Evolutionary conservation across 1,140 invertebrate species (phyloP).

Genomic region (Polypedilum vanderplanki): DNA sequence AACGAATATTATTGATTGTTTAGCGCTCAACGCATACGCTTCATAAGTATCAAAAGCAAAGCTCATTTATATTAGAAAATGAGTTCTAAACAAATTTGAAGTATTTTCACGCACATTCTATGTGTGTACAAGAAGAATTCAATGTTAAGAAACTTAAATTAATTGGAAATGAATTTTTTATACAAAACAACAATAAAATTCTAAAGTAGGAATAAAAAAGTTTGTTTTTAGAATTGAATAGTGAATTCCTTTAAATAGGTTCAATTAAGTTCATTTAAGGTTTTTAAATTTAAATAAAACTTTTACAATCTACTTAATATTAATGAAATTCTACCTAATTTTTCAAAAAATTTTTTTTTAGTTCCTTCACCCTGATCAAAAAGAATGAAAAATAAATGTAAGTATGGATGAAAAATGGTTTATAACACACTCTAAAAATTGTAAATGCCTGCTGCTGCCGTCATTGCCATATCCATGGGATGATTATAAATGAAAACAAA

Average conservation of each 20-base stretch:
- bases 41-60: background rate
- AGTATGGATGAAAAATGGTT: slow-evolving; percentile 7
- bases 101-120: background rate
- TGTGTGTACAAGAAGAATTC: background rate
- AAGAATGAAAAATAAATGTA: background rate
- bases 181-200: too few species aligned
- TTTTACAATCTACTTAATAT: too few species aligned
- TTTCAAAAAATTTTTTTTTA: too few species aligned
- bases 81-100: background rate
- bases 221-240: too few species aligned
- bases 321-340: too few species aligned
- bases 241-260: too few species aligned
- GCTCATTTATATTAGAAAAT: too few species aligned
- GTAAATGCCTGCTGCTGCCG: background rate
- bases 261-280: too few species aligned
- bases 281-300: too few species aligned
- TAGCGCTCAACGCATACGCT: background rate
- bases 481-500: background rate
- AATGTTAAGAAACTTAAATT: background rate
- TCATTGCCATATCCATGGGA: background rate
- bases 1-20: too few species aligned
- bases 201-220: too few species aligned
- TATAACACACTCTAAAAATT: slow-evolving; percentile 7
- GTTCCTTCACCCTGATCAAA: background rate
- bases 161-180: too few species aligned